Evolutionary conservation across 1,140 invertebrate genomes (phyloP).

Genomic region (Caligus rogercresseyi): DNA sequence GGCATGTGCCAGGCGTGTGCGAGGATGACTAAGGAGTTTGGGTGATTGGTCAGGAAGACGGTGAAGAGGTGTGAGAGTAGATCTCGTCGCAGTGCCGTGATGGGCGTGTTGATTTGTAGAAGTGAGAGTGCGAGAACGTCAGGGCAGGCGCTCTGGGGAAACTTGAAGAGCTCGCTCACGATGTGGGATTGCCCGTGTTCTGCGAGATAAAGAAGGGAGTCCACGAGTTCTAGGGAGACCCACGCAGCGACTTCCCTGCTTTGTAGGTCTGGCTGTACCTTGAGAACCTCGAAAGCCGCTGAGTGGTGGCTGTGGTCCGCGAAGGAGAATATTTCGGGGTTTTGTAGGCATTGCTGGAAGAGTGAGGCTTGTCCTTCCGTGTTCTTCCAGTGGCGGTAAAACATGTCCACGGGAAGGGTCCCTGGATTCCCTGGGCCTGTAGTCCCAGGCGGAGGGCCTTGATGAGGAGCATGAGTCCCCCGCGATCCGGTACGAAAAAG

Average conservation of each 20-base stretch:
- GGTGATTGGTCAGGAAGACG: slow-evolving; percentile 78
- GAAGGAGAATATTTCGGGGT: slow-evolving; percentile 84
- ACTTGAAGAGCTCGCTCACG: slow-evolving; percentile 77
- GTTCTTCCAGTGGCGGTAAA: slow-evolving; percentile 81
- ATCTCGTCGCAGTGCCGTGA: slow-evolving; percentile 59
- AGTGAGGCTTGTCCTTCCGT: slow-evolving; percentile 51
- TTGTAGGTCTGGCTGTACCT: slow-evolving; percentile 73
- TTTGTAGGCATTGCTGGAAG: slow-evolving; percentile 33
- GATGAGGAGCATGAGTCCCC: slow-evolving; percentile 58
- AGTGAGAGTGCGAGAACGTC: slow-evolving; percentile 74
- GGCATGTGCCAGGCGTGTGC: slow-evolving; percentile 67
- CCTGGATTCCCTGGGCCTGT: slow-evolving; percentile 40
- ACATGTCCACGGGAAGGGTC: slow-evolving; percentile 64
- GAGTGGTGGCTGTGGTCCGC: slow-evolving; percentile 70
- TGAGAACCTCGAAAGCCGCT: slow-evolving; percentile 68
- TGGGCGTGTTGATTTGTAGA: slow-evolving; percentile 57
- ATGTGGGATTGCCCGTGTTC: slow-evolving; percentile 34
- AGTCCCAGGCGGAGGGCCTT: slow-evolving; percentile 58
- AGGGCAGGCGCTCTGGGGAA: slow-evolving; percentile 76
- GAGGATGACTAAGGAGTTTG: slow-evolving; percentile 67
- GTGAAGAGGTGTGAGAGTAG: slow-evolving; percentile 64
- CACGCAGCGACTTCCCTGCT: slow-evolving; percentile 68
- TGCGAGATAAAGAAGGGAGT: slow-evolving; percentile 62
- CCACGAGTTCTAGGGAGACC: slow-evolving; percentile 72
- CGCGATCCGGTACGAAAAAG: slow-evolving; percentile 68